Base-by-base conservation (phyloP, 2,113 vertebrate genomes). In the Dromas ardeola region DNA sequence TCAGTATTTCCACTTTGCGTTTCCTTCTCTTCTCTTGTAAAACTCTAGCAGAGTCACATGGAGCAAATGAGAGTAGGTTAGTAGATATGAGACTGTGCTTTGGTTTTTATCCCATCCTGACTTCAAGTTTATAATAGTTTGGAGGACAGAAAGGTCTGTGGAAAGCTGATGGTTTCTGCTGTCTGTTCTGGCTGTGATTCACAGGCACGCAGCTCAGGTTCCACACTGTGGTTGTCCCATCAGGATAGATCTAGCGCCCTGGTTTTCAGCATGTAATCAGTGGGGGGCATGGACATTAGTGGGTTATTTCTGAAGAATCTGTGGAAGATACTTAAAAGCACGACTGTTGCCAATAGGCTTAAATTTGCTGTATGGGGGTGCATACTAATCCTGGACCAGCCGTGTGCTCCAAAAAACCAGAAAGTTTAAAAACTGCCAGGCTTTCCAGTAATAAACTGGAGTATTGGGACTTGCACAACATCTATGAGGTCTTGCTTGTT, bases 401-500 rank as follows among this genome's bases (percentile, higher is more conserved):
- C 47, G 5, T 6, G 13, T 59, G 49, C 62, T 82, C 49, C 18
- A 61, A 38, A 94, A 94, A 36, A 1, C 40, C n/a, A 49, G 59
- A 67, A 87, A 66, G 70, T 52, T 82, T 87, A 23, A 77, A 81
- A 88, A 56, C 42, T 49, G 53, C 61, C 66, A 50, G 66, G 80
- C 55, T 95, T 96, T 94, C 76, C 90, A 92, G 81, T 95, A 85
- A 88, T 79, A 81, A 88, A 53, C 84, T 62, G 65, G 40, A 80
- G 62, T 80, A 43, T 26, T 87, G 92, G 81, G 90, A 88, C 86
- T 95, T 95, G 32, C 32, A 55, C 40, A 66, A 38, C 30, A n/a
- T 79, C 80, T 69, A 80, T 96, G 91, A 95, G 81, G 53, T 85
- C 72, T 94, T 90, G 59, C 53, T 67, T 73, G 70, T 72, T 94